These are phyloP conservation scores for Echeneis naucrates DNA, from an alignment of 2,797 vertebrate genomes.

Conservation along the genomic window DNA sequence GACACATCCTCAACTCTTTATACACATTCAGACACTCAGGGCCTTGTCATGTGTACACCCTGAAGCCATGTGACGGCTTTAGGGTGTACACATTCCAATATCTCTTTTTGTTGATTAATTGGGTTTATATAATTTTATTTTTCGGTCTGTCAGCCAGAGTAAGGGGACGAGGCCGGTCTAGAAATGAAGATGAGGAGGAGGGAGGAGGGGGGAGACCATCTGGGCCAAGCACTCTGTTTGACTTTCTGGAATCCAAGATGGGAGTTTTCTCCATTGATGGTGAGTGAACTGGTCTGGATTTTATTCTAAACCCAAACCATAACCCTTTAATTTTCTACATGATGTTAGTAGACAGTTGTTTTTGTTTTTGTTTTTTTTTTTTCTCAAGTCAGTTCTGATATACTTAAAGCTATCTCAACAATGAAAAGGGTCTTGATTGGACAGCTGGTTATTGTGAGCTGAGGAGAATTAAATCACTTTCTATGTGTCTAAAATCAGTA, in stretches of 20 bases:
- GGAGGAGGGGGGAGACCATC: conserved; percentile 92
- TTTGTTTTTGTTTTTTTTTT: too few relatives aligned
- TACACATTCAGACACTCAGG: background rate
- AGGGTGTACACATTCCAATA: background rate
- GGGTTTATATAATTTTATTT: conserved; percentile 19
- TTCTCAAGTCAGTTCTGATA: background rate
- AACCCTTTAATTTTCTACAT: background rate
- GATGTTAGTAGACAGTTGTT: background rate
- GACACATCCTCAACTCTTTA: too few relatives aligned
- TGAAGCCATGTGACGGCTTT: background rate
- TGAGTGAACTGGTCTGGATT: conserved; percentile 65
- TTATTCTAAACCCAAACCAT: conserved; percentile 8
- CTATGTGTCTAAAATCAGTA: background rate
- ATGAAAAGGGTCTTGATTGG: background rate
- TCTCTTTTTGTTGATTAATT: background rate
- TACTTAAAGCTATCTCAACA: background rate
- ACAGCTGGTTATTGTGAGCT: background rate
- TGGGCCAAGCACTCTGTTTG: conserved; percentile 97
- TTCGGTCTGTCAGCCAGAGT: conserved; percentile 85
- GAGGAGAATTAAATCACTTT: conserved; percentile 14
- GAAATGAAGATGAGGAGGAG: conserved; percentile 93
- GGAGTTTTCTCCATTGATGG: conserved; percentile 94
- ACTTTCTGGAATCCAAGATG: conserved; percentile 99
- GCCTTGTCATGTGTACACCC: background rate
- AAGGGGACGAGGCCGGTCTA: conserved; percentile 90